Evolutionary conservation across 2,888 invertebrate genomes (phyloP).

Genomic region (Diarsia dahlii): DNA sequence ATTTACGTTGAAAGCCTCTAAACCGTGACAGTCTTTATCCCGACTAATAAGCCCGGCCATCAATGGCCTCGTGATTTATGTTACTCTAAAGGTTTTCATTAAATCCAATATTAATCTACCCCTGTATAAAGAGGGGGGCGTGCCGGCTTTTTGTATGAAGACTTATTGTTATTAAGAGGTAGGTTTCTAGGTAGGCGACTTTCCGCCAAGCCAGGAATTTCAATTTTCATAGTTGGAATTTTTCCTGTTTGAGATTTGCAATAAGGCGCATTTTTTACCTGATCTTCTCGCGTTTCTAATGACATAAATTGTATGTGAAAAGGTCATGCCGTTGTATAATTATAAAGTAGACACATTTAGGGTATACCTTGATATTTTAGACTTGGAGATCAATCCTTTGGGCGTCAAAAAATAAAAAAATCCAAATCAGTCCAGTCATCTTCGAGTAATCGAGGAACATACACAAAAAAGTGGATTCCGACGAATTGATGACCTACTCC

Average conservation of each 20-base stretch:
- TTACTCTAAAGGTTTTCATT: constrained; percentile 73
- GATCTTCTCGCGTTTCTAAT: not conserved
- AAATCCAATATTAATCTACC: constrained; percentile 68
- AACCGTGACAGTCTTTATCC: constrained; percentile 64
- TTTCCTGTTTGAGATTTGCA: not conserved
- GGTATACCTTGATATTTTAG: not conserved
- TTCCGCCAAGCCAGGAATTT: constrained; percentile 15
- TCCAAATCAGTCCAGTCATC: no score
- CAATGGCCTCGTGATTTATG: constrained; percentile 73
- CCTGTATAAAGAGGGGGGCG: constrained; percentile 46
- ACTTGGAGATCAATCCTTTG: not conserved
- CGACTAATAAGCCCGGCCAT: constrained; percentile 72
- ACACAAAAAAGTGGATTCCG: no score
- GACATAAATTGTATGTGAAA: not conserved
- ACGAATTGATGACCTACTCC: no score
- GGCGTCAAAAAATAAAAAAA: no score
- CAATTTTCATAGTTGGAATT: constrained; percentile 1
- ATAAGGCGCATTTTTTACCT: not conserved
- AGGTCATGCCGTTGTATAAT: not conserved
- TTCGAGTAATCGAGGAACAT: no score
- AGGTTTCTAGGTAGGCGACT: constrained; percentile 17
- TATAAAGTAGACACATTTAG: not conserved
- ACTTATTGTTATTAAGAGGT: constrained; percentile 57
- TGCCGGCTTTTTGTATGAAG: constrained; percentile 51
- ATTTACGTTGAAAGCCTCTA: constrained; percentile 70